Conservation (phyloP, 2,113 vertebrate species). For the Dipodomys merriami region DNA sequence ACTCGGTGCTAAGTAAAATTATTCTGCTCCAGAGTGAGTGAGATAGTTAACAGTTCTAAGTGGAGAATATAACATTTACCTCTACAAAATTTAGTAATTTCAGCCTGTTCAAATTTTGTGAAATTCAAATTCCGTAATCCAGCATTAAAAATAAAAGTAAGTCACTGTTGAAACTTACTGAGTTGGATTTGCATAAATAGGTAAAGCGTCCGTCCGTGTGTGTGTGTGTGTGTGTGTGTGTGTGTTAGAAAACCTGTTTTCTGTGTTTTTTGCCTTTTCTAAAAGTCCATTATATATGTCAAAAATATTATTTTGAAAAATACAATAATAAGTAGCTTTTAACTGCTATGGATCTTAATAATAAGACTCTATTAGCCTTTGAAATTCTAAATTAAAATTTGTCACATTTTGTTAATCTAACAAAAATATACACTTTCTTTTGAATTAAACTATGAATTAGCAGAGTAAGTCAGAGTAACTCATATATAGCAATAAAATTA, state of each 20-base stretch:
- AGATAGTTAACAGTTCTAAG: background rate
- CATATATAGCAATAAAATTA: constrained; percentile 10
- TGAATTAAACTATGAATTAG: background rate
- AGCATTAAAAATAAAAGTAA: background rate
- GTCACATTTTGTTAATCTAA: background rate
- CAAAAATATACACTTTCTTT: background rate
- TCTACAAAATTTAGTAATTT: background rate
- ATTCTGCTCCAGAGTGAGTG: background rate
- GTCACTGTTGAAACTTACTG: background rate
- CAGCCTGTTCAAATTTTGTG: background rate
- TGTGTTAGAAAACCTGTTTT: constrained; percentile 33
- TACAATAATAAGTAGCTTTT: background rate
- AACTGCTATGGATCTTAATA: background rate
- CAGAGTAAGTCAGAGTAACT: background rate
- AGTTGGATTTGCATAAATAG: background rate
- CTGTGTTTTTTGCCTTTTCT: background rate
- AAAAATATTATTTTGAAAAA: constrained; percentile 38
- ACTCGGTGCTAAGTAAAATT: background rate
- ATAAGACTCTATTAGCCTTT: background rate
- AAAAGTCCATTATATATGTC: background rate
- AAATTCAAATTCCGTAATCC: background rate
- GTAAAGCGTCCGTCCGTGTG: background rate
- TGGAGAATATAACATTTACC: background rate
- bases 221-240: background rate
- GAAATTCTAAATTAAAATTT: constrained; percentile 37